Percentiles rank a stretch among this genome's conserved stretches.
These are phyloP conservation scores for Chloroceryle aenea DNA, from an alignment of 2,113 vertebrate genomes.

Conservation along the genomic window DNA sequence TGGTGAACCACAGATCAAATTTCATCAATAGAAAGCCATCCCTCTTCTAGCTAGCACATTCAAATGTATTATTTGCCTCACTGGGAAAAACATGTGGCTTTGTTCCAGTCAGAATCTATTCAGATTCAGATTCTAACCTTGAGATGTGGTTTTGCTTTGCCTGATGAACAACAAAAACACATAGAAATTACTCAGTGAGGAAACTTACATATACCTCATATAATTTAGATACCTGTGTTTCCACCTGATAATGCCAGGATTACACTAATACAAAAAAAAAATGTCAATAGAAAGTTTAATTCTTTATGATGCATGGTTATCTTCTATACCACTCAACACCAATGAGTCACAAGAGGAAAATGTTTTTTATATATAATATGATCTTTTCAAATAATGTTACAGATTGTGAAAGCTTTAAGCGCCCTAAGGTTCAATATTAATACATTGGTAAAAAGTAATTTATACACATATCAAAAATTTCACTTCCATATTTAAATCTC, in stretches of 20 bases:
- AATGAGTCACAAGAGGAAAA: background rate
- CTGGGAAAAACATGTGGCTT: background rate
- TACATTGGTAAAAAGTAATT: accelerated
- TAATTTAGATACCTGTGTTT: background rate
- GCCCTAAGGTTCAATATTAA: background rate
- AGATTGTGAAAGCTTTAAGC: background rate
- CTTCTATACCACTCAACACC: background rate
- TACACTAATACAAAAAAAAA: background rate
- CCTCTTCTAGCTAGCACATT: background rate
- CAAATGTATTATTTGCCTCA: background rate
- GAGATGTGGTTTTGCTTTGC: background rate
- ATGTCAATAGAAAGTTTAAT: background rate
- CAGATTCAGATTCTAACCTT: background rate
- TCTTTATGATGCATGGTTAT: background rate
- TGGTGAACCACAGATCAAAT: background rate
- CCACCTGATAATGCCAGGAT: background rate
- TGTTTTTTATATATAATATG: background rate
- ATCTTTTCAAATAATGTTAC: background rate
- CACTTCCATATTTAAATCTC: background rate
- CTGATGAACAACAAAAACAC: background rate
- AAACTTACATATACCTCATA: background rate
- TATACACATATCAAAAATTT: background rate
- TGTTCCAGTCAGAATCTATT: background rate
- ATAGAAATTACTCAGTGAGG: background rate
- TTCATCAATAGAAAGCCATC: background rate